These are phyloP conservation scores for Dendrocopos noguchii DNA, from an alignment of 2,113 vertebrate species.

Conservation along the genomic window DNA sequence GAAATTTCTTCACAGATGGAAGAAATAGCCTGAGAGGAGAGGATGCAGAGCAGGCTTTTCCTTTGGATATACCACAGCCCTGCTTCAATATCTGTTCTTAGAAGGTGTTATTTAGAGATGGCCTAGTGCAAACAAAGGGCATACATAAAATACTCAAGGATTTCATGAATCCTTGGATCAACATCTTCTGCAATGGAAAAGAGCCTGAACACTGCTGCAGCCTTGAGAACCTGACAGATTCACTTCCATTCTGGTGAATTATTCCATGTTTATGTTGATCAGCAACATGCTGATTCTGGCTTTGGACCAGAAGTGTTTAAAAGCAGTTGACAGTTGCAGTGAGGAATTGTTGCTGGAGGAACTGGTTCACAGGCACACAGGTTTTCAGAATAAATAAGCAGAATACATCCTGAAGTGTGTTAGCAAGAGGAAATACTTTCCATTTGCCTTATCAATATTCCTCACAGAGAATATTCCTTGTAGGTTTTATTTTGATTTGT, in stretches of 20 bases:
- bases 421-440: background rate
- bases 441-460: background rate
- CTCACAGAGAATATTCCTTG: background rate
- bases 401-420: background rate
- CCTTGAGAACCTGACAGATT: background rate
- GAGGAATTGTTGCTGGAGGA: background rate
- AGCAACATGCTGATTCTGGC: background rate
- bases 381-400: background rate
- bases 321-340: background rate
- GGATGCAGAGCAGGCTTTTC: background rate
- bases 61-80: rapidly evolving
- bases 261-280: background rate
- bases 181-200: background rate
- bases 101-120: background rate
- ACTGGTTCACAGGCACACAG: background rate
- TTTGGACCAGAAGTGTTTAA: background rate
- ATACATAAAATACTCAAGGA: background rate
- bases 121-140: background rate
- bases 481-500: background rate
- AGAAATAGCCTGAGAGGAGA: background rate
- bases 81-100: background rate
- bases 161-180: background rate
- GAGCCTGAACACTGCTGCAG: background rate
- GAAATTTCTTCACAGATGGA: background rate
- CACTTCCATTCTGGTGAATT: background rate